A percentile compares a stretch with the other conserved stretches of the same genome.
Conservation (phyloP, 2,888 invertebrate genomes). For the Pachymerium ferrugineum region DNA sequence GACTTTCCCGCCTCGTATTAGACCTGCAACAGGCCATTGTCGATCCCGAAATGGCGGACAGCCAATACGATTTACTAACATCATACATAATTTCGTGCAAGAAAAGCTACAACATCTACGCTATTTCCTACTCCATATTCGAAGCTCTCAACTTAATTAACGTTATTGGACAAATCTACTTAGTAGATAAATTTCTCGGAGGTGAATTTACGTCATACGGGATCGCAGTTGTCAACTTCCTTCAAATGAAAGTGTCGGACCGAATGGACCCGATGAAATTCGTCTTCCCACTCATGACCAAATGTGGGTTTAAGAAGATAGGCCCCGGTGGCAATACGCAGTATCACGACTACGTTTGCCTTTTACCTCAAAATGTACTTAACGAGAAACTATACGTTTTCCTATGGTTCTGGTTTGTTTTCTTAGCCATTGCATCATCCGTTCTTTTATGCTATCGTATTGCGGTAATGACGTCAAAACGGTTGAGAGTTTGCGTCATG, state of each 20-base stretch:
- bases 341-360: conserved; percentile 40
- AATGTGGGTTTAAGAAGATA: conserved; percentile 40
- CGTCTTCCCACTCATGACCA: conserved; percentile 40
- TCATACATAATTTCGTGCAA: conserved; percentile 71
- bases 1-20: conserved; percentile 65
- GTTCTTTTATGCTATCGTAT: conserved; percentile 37
- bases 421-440: conserved; percentile 37
- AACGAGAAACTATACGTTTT: conserved; percentile 41
- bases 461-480: conserved; percentile 33
- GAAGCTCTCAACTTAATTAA: conserved; percentile 41
- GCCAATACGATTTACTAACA: conserved; percentile 70
- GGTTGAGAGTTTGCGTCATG: conserved; percentile 67
- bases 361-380: conserved; percentile 41
- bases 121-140: conserved; percentile 56
- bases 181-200: conserved; percentile 40
- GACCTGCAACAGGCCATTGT: conserved; percentile 51
- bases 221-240: conserved; percentile 39
- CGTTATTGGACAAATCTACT: conserved; percentile 41
- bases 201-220: conserved; percentile 41
- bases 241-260: conserved; percentile 38
- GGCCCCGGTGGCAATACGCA: conserved; percentile 40
- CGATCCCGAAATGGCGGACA: conserved; percentile 67
- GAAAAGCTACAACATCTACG: conserved; percentile 69
- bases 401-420: conserved; percentile 41
- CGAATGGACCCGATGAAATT: conserved; percentile 39